Conservation (phyloP, 1,140 invertebrate genomes). For the Bactericera cockerelli region DNA sequence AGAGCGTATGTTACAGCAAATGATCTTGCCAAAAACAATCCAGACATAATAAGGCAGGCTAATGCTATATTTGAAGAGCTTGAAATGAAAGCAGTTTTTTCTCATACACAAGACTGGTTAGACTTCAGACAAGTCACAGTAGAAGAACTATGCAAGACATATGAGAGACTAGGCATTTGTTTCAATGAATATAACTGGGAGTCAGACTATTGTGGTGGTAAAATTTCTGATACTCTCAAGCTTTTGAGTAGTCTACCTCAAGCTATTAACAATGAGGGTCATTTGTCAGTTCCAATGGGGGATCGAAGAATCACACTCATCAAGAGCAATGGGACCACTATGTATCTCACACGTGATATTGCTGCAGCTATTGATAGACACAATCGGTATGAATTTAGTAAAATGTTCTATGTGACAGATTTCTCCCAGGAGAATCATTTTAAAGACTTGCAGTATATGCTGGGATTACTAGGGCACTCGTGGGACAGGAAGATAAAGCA, state of each 20-base stretch:
- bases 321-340: conserved; percentile 78
- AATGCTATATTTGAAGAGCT: conserved; percentile 53
- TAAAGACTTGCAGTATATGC: conserved; percentile 42
- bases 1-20: conserved; percentile 73
- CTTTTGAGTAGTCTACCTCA: conserved; percentile 39
- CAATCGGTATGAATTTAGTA: conserved; percentile 52
- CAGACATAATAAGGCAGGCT: conserved; percentile 42
- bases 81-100: conserved; percentile 42
- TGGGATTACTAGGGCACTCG: conserved; percentile 41
- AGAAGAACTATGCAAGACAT: conserved; percentile 53
- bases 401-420: conserved; percentile 79
- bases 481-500: conserved; percentile 48
- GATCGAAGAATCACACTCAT: conserved; percentile 47
- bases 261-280: conserved; percentile 39
- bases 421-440: conserved; percentile 75
- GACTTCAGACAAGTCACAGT: conserved; percentile 54
- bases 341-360: conserved; percentile 84
- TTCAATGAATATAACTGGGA: conserved; percentile 86
- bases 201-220: conserved; percentile 59
- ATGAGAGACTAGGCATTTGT: conserved; percentile 59
- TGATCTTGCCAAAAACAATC: conserved; percentile 45
- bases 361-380: conserved; percentile 72
- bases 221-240: conserved; percentile 41
- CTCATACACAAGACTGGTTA: conserved; percentile 49
- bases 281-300: conserved; percentile 20